Conservation (phyloP, 1,140 invertebrate species). For the Conopomorpha cramerella region DNA sequence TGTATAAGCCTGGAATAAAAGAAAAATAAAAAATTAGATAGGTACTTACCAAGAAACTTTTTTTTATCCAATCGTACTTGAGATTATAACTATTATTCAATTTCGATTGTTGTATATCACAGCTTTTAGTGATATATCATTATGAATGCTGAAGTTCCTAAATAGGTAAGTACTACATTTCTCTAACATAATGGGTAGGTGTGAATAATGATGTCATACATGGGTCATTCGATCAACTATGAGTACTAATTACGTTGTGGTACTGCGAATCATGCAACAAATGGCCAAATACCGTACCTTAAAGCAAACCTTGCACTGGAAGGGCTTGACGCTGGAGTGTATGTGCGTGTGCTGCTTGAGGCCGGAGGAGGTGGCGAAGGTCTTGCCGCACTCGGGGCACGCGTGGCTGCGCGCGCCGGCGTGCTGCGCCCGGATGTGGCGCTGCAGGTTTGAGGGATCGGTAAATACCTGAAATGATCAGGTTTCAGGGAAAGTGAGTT, state of each 20-base stretch:
- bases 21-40: constrained; percentile 7
- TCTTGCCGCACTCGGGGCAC: constrained; percentile 97
- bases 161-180: no score
- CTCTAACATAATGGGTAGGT: no score
- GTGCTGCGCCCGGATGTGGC: constrained; percentile 93
- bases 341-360: constrained; percentile 99
- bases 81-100: no score
- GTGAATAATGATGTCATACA: no score
- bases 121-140: no score
- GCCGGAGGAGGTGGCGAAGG: constrained; percentile 95
- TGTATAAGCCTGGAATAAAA: constrained; percentile 89
- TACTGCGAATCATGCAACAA: no score
- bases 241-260: no score
- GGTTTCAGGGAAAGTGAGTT: constrained; percentile 38
- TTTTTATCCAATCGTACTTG: no score
- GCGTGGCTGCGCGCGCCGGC: constrained; percentile 92
- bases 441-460: constrained; percentile 93
- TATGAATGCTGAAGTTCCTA: no score
- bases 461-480: constrained; percentile 80
- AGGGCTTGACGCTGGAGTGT: constrained; percentile 97
- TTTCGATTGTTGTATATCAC: no score
- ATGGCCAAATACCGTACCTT: constrained; percentile 72
- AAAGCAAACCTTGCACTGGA: constrained; percentile 91
- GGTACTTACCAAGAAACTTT: background rate
- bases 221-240: no score